A percentile compares a stretch with the other conserved stretches of the same genome.
Evolutionary conservation across 2,797 vertebrate species (phyloP).

Genomic region (Telmatherina bonti): DNA sequence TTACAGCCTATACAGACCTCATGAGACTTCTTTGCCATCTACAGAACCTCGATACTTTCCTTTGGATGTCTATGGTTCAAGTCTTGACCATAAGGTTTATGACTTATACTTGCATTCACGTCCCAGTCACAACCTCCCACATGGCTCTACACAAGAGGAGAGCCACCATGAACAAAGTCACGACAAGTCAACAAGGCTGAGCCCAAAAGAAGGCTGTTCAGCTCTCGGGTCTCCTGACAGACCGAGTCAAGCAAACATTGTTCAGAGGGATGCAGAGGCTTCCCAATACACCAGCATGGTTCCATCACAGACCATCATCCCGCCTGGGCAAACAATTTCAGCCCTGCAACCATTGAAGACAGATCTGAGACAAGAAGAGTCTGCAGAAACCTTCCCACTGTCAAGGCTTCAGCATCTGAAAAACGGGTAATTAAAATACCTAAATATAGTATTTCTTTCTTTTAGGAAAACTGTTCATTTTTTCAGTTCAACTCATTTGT

Average conservation of each 20-base stretch:
- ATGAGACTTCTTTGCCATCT: conserved; percentile 82
- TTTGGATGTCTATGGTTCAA: conserved; percentile 80
- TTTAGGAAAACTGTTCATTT: not conserved
- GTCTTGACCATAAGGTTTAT: conserved; percentile 79
- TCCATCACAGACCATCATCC: conserved; percentile 27
- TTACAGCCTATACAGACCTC: conserved; percentile 87
- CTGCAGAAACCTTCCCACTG: conserved; percentile 57
- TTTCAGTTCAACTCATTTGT: conserved; percentile 1
- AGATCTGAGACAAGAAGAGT: conserved; percentile 67
- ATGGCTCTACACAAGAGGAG: conserved; percentile 61
- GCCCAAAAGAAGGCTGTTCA: conserved; percentile 90
- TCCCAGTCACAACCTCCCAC: conserved; percentile 53
- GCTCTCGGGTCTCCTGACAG: conserved; percentile 94
- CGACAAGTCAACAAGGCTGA: conserved; percentile 88
- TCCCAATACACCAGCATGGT: conserved; percentile 43
- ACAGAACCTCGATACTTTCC: conserved; percentile 73
- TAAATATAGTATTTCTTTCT: not conserved
- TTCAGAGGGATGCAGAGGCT: conserved; percentile 80
- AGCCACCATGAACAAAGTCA: conserved; percentile 65
- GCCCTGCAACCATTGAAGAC: conserved; percentile 65
- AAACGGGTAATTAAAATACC: conserved; percentile 63
- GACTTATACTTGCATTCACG: conserved; percentile 80
- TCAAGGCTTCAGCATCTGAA: conserved; percentile 38
- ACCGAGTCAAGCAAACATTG: conserved; percentile 88
- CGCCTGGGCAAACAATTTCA: conserved; percentile 51